Evolutionary conservation across 2,888 invertebrate genomes (phyloP).

Genomic region (Orthosia gracilis): DNA sequence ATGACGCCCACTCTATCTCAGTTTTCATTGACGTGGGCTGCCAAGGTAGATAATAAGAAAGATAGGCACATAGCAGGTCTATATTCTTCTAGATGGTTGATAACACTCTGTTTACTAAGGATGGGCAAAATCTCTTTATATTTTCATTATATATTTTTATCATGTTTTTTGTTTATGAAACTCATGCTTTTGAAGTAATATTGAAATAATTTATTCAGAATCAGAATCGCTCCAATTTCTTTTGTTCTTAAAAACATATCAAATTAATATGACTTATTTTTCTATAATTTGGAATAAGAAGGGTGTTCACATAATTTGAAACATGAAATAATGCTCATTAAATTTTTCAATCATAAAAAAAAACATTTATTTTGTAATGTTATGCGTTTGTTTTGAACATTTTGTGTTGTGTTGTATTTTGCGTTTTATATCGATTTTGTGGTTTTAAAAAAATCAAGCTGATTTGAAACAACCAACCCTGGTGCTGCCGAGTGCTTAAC

Average conservation of each 20-base stretch:
- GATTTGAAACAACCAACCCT: constrained; percentile 24
- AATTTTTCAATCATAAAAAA: too few species aligned
- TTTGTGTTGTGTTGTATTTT: too few species aligned
- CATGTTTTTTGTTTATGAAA: not conserved
- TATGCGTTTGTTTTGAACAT: too few species aligned
- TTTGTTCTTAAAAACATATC: not conserved
- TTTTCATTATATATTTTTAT: not conserved
- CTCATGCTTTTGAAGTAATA: not conserved
- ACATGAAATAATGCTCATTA: too few species aligned
- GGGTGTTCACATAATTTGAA: too few species aligned
- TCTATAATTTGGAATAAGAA: too few species aligned
- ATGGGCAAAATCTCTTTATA: not conserved
- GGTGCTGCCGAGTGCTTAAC: constrained; percentile 54
- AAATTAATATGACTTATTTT: not conserved
- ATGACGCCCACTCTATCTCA: constrained; percentile 38
- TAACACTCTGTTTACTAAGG: constrained; percentile 18
- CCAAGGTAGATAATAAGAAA: constrained; percentile 36
- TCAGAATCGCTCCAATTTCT: too few species aligned
- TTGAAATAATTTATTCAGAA: too few species aligned
- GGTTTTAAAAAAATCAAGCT: too few species aligned
- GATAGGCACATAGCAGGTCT: constrained; percentile 24
- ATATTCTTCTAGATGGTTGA: constrained; percentile 58
- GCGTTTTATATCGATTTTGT: too few species aligned
- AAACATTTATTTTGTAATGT: too few species aligned
- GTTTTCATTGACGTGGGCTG: constrained; percentile 56